Evolutionary conservation across 2,888 invertebrate genomes (phyloP), one percentile per base, ranked within the genome.

Genomic region (Dolichomitus sp.): DNA sequence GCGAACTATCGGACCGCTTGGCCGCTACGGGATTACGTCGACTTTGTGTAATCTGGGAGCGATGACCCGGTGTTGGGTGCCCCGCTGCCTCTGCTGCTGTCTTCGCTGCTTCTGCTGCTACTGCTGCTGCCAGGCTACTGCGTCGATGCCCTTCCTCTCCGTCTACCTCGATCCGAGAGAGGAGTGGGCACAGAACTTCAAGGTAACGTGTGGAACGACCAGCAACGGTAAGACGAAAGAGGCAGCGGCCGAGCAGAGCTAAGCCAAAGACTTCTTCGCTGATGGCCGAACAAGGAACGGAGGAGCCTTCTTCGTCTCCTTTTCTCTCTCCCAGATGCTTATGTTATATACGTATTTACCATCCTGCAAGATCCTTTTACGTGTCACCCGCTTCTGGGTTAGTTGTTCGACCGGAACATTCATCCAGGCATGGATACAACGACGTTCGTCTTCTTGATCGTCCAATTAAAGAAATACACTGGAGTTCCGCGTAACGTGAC

Each of bases 31-130:
- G 87, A 88, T 88, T 87, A 87, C 84, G 77, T 84, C 76, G 86
- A 84, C 86, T 87, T 83, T 75, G 86, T 85, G 88, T 87, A 88
- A 88, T 87, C 88, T 89, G 86, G 86, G 88, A 86, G 87, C 88
- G 87, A 87, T 89, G 88, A 89, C 88, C 88, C 77, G 85, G 19
- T 79, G 79, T 59, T 81, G 76, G 74, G 63, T 79, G 79, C 82
- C 81, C 48, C 65, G 30, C 73, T 50, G 52, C 72, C 72, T 23
- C 12, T 72, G 45, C 48, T 50, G 69, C 69, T 66, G 27, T 19
- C 40, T 59, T 54, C n/a, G 3, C 48, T 76, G 19, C n/a, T n/a
- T n/a, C 48, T 70, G 33, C 70, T 37, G 40, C 19, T 63, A 75
- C 42, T 77, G 73, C 37, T 57, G 54, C 59, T 40, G 12, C 45